These are phyloP conservation scores for Bombylius discolor DNA, from an alignment of 2,888 invertebrate species.

Conservation along the genomic window DNA sequence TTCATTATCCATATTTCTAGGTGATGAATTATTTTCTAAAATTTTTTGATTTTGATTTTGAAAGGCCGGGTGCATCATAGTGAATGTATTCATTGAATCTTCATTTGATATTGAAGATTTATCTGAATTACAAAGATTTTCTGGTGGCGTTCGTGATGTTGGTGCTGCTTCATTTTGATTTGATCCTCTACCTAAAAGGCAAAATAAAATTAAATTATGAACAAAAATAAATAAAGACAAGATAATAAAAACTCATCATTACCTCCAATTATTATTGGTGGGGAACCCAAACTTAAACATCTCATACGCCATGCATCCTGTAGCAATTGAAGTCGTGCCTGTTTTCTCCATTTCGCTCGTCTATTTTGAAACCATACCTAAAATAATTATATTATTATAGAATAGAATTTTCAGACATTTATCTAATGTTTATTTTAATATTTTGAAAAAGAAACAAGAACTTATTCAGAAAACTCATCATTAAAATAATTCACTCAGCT, in stretches of 20 bases:
- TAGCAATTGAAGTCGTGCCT: slow-evolving; percentile 68
- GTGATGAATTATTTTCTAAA: background rate
- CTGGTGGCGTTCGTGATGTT: slow-evolving; percentile 18
- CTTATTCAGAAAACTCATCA: too few relatives aligned
- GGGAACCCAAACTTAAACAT: slow-evolving; percentile 59
- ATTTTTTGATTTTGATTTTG: slow-evolving; percentile 19
- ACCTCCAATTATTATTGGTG: slow-evolving; percentile 44
- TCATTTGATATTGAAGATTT: slow-evolving; percentile 16
- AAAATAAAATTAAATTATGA: background rate
- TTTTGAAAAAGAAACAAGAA: too few relatives aligned
- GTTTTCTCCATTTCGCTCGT: slow-evolving; percentile 83
- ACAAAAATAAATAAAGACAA: background rate
- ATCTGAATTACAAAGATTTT: slow-evolving; percentile 26
- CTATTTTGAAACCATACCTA: slow-evolving; percentile 89
- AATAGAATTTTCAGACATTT: too few relatives aligned
- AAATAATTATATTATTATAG: slow-evolving; percentile 6
- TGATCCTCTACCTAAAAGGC: slow-evolving; percentile 2
- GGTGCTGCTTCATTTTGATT: slow-evolving; percentile 8
- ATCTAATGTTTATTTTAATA: too few relatives aligned
- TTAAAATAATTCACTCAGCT: too few relatives aligned
- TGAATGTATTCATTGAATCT: slow-evolving; percentile 21
- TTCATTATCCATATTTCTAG: background rate
- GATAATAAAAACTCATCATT: slow-evolving; percentile 4
- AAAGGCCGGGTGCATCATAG: slow-evolving; percentile 36
- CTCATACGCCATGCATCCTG: slow-evolving; percentile 88